A percentile compares a stretch with the other conserved stretches of the same genome.
phyloP scores from a whole-genome alignment of 2,888 invertebrate genomes.

The Linnaemya vulpina region DNA sequence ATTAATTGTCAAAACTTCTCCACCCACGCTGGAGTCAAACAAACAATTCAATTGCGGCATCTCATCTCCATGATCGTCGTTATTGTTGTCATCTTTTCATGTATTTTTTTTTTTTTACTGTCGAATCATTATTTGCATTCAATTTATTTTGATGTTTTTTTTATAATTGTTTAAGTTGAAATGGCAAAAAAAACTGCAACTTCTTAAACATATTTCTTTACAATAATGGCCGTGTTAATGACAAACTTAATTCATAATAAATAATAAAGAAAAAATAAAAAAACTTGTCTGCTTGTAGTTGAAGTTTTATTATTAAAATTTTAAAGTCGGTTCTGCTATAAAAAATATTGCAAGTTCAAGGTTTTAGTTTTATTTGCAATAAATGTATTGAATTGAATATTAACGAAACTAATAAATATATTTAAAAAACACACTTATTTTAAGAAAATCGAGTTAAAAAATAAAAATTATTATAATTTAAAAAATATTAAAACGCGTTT shows the following conservation, averaged over 20 bases:
- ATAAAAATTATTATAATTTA: too few species aligned
- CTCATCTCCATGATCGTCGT: constrained; percentile 21
- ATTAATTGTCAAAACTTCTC: constrained; percentile 64
- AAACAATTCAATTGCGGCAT: constrained; percentile 22
- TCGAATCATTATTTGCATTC: constrained; percentile 47
- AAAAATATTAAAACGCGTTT: too few species aligned
- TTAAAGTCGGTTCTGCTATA: constrained; percentile 20
- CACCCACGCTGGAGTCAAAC: constrained; percentile 46
- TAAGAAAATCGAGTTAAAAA: too few species aligned
- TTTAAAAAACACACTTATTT: too few species aligned
- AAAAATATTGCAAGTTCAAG: constrained; percentile 65
- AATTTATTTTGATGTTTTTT: constrained; percentile 8
- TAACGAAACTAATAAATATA: too few species aligned
- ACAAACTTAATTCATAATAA: constrained; percentile 10
- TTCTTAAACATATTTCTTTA: constrained; percentile 56
- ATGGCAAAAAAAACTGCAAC: constrained; percentile 8
- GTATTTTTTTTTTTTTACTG: constrained; percentile 12
- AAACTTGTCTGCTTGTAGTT: constrained; percentile 22
- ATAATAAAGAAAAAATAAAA: constrained; percentile 43
- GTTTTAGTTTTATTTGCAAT: constrained; percentile 26
- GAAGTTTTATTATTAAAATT: constrained; percentile 15
- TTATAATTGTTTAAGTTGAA: constrained; percentile 17
- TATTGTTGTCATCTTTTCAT: constrained; percentile 5
- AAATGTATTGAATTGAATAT: constrained; percentile 34
- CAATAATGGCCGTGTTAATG: constrained; percentile 37